Evolutionary conservation across 1,140 invertebrate species (phyloP), one percentile per base, ranked within the genome.

Genomic region (Cyclargus thomasi): DNA sequence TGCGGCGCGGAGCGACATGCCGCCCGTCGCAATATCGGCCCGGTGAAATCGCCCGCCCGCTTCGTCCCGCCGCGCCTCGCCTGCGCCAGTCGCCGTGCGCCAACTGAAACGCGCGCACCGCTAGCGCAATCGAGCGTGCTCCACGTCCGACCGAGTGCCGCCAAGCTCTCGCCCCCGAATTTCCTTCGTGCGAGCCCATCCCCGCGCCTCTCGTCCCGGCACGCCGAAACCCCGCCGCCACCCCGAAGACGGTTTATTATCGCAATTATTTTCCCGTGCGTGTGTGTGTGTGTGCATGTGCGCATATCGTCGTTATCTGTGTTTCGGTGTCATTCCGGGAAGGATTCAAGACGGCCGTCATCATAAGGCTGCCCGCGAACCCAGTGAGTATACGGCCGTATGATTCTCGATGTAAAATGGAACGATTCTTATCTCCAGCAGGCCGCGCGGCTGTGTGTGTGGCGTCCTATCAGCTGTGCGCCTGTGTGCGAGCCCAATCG

Each of bases 21-120:
- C 70, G 81, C 80, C 84, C 55, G 86, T 85, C 83, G 86, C 86
- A 87, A 86, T 87, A 86, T 86, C 86, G 83, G 85, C 86, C 79
- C 86, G 85, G 86, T 87, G 86, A 89, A 86, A 89, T 89, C 86
- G 86, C 81, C 83, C 82, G 83, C 85, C 85, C 83, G 82, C 85
- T 73, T 78, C 83, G 80, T 71, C 82, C 83, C 84, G 80, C 84
- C 72, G 39, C 80, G 78, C 86, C 83, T 82, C 77, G 83, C 79
- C 86, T 84, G 85, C 86, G 82, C 85, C 86, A 86, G 86, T 86
- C 86, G 82, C 81, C 78, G 83, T 89, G 85, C 86, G 86, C 86
- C 86, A 89, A 85, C 85, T 86, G 86, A 85, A 89, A 87, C 83
- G 86, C 85, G 86, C 86, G 86, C 86, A 88, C 85, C 77, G 82